Evolutionary conservation across 2,888 invertebrate species (phyloP).

Genomic region (Panzeria rudis): DNA sequence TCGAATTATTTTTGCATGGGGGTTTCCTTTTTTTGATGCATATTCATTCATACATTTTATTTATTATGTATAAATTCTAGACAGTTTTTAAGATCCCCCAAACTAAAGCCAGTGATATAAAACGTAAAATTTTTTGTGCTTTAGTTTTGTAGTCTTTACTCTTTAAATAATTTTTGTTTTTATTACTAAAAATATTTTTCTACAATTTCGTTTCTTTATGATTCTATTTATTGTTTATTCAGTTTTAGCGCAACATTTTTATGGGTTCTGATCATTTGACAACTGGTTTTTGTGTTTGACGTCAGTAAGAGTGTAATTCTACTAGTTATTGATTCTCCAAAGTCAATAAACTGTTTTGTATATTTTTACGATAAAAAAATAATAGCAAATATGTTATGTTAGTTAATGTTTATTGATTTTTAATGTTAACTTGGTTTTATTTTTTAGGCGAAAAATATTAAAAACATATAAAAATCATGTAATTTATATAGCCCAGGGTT

Average conservation of each 20-base stretch:
- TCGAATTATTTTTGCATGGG: too few relatives aligned
- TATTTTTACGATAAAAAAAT: neutral
- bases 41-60: too few relatives aligned
- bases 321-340: neutral
- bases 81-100: too few relatives aligned
- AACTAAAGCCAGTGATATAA: too few relatives aligned
- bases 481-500: too few relatives aligned
- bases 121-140: too few relatives aligned
- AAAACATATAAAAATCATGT: neutral
- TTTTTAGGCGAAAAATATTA: neutral
- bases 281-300: constrained; percentile 33
- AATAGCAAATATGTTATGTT: neutral
- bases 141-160: too few relatives aligned
- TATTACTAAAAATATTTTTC: constrained; percentile 12
- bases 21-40: too few relatives aligned
- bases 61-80: too few relatives aligned
- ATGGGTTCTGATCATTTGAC: neutral
- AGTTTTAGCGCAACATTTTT: constrained; percentile 5
- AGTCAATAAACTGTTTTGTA: constrained; percentile 60
- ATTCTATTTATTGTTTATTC: neutral
- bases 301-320: constrained; percentile 34
- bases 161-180: neutral
- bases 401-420: neutral
- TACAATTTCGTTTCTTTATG: neutral
- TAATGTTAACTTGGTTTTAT: neutral